phyloP scores from a whole-genome alignment of 1,140 invertebrate species.

The Drosophila sproati region DNA sequence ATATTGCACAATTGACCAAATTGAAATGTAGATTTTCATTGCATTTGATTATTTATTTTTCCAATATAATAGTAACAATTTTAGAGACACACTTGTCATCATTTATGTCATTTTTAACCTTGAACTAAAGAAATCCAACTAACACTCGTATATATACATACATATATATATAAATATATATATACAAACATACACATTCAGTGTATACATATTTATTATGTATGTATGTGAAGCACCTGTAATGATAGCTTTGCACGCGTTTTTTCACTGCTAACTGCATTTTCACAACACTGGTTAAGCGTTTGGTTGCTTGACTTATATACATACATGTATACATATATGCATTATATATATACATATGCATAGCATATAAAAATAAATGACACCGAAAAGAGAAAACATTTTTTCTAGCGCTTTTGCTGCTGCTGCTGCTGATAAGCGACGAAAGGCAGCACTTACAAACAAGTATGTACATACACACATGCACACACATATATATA shows the following conservation, averaged over 20 bases:
- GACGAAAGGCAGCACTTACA: conserved; percentile 37
- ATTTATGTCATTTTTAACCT: conserved; percentile 12
- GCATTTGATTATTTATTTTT: no score
- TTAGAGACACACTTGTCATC: background rate
- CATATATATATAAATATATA: no score
- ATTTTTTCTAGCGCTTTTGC: conserved; percentile 75
- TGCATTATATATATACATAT: conserved; percentile 33
- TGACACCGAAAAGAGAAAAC: conserved; percentile 76
- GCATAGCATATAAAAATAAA: conserved; percentile 73
- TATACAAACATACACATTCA: conserved; percentile 6
- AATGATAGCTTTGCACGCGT: conserved; percentile 58
- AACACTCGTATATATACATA: background rate
- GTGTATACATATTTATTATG: conserved; percentile 26
- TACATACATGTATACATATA: conserved; percentile 9
- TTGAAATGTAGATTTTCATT: no score
- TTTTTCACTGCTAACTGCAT: conserved; percentile 41
- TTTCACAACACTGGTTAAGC: conserved; percentile 3
- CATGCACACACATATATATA: background rate
- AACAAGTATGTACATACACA: conserved; percentile 4
- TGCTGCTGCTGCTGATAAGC: conserved; percentile 77
- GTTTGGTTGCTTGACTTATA: conserved; percentile 6
- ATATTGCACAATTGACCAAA: no score
- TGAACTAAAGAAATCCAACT: conserved; percentile 20
- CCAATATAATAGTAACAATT: no score
- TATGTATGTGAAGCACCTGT: conserved; percentile 23